Conservation (phyloP, 2,888 invertebrate genomes). For the Tachystola acroxantha region DNA sequence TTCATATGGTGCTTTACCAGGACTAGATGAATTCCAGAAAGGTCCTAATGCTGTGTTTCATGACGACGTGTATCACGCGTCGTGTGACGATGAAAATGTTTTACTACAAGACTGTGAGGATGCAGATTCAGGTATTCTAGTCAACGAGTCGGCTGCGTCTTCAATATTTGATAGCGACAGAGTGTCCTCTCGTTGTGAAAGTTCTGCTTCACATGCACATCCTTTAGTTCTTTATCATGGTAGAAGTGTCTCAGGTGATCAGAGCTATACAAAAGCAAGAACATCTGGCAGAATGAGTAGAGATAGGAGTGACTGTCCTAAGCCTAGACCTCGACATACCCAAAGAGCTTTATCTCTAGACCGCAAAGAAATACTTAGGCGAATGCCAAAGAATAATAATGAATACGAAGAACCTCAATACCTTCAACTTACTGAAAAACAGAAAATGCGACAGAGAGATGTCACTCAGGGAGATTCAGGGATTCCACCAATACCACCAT, state of each 20-base stretch:
- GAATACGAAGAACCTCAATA: conserved; percentile 64
- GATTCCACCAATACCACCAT: conserved; percentile 72
- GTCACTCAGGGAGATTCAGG: conserved; percentile 55
- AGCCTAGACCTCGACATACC: conserved; percentile 52
- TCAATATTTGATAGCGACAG: conserved; percentile 80
- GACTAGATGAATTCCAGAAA: conserved; percentile 83
- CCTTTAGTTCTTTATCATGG: conserved; percentile 58
- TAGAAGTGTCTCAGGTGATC: conserved; percentile 71
- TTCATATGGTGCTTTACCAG: conserved; percentile 86
- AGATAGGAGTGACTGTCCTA: conserved; percentile 53
- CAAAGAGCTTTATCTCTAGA: conserved; percentile 77
- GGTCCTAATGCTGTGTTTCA: conserved; percentile 80
- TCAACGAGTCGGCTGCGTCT: conserved; percentile 84
- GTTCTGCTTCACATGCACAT: conserved; percentile 67
- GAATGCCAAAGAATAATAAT: conserved; percentile 59
- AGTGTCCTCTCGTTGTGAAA: conserved; percentile 73
- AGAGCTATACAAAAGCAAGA: conserved; percentile 55
- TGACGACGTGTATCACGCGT: conserved; percentile 73
- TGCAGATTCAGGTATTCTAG: conserved; percentile 86
- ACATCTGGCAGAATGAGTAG: conserved; percentile 60
- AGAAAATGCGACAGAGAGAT: conserved; percentile 68
- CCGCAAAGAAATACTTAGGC: conserved; percentile 71
- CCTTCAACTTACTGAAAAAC: conserved; percentile 69
- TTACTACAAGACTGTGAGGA: conserved; percentile 82
- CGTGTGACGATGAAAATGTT: conserved; percentile 74